Conservation (phyloP, 2,797 vertebrate species). For the Falco concolor region DNA sequence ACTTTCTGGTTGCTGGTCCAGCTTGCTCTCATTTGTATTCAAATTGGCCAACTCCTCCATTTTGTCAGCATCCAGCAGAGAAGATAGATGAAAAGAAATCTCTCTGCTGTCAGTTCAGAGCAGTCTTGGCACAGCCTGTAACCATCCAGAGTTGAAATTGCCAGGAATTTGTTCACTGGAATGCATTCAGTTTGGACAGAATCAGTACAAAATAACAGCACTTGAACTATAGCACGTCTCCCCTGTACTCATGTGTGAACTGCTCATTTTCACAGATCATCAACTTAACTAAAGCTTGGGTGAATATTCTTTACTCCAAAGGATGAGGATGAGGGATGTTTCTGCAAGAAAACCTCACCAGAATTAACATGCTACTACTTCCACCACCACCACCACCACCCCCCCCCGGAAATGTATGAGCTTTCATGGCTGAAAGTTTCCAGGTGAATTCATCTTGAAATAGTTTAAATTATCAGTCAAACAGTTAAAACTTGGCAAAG, state of each 20-base stretch:
- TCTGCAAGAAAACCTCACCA: neutral
- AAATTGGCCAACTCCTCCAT: slow-evolving; percentile 45
- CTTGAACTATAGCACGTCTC: slow-evolving; percentile 60
- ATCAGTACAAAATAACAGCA: slow-evolving; percentile 65
- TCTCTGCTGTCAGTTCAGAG: slow-evolving; percentile 55
- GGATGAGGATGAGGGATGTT: neutral
- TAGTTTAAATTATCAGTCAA: neutral
- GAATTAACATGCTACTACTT: neutral
- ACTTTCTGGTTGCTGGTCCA: slow-evolving; percentile 7
- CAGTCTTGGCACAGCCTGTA: slow-evolving; percentile 49
- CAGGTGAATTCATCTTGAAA: slow-evolving; percentile 13
- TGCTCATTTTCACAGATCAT: slow-evolving; percentile 68
- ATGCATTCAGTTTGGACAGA: slow-evolving; percentile 60
- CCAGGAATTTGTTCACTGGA: slow-evolving; percentile 64
- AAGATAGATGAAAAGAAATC: slow-evolving; percentile 56
- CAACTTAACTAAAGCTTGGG: slow-evolving; percentile 42
- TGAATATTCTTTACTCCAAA: slow-evolving; percentile 7
- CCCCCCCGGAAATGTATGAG: neutral
- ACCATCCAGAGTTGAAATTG: slow-evolving; percentile 62
- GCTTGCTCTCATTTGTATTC: slow-evolving; percentile 43
- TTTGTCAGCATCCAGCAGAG: slow-evolving; percentile 57
- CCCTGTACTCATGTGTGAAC: slow-evolving; percentile 65
- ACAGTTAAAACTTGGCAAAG: neutral
- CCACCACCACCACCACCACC: no score
- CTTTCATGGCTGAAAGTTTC: neutral